Evolutionary conservation across 2,888 invertebrate genomes (phyloP).

Genomic region (Parascotia fuliginaria): DNA sequence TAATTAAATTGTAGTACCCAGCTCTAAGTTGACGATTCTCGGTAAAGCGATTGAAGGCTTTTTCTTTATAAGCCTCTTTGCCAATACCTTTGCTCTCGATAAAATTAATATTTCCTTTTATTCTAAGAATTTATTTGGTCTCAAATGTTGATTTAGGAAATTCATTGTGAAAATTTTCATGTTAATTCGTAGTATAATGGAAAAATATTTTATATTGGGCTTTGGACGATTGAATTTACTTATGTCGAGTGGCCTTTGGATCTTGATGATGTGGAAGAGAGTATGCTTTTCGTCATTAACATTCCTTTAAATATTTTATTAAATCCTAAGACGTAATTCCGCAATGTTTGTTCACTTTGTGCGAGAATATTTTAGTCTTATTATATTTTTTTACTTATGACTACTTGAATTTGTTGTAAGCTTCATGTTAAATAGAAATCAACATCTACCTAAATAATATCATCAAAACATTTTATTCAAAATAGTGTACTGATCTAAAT

Average conservation of each 20-base stretch:
- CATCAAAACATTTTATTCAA: too few relatives aligned
- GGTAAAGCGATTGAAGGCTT: constrained; percentile 22
- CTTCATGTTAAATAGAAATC: too few relatives aligned
- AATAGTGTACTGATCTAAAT: too few relatives aligned
- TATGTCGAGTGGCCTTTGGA: neutral
- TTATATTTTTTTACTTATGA: too few relatives aligned
- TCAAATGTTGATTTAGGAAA: constrained; percentile 24
- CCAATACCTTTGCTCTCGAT: constrained; percentile 21
- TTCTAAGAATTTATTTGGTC: constrained; percentile 14
- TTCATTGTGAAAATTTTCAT: constrained; percentile 12
- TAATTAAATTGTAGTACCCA: constrained; percentile 28
- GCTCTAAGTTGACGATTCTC: constrained; percentile 20
- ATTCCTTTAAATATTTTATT: too few relatives aligned
- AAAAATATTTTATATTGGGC: constrained; percentile 27
- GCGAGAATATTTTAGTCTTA: too few relatives aligned
- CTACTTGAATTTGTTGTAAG: too few relatives aligned
- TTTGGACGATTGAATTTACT: neutral
- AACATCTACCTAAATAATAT: too few relatives aligned
- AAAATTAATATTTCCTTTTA: constrained; percentile 24
- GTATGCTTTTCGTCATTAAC: too few relatives aligned
- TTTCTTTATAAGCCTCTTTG: constrained; percentile 36
- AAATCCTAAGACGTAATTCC: too few relatives aligned
- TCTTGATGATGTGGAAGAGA: neutral
- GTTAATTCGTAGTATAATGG: constrained; percentile 14
- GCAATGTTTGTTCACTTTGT: too few relatives aligned